phyloP scores from a whole-genome alignment of 30 jellyfish, hydroid and myxozoan genomes.

The Aurelia sp. region DNA sequence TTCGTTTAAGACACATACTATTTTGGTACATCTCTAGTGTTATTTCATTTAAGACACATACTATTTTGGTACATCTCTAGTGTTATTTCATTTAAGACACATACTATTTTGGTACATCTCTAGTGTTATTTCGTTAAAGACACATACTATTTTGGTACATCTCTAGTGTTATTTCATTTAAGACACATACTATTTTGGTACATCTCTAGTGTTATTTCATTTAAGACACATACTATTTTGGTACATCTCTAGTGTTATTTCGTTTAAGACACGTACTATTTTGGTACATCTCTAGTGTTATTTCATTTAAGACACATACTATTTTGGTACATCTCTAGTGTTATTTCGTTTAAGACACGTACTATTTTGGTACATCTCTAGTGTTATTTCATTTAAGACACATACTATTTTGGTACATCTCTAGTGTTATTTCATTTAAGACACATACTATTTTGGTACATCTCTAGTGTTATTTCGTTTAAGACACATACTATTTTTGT shows the following conservation, averaged over 20 bases:
- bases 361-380: constrained; percentile 32
- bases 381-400: constrained; percentile 75
- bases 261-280: constrained; percentile 65
- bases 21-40: too few species aligned
- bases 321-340: too few species aligned
- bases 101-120: constrained; percentile 39
- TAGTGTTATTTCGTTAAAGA: constrained; percentile 75
- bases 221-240: constrained; percentile 55
- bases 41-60: constrained; percentile 70
- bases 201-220: constrained; percentile 79
- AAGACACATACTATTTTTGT: constrained; percentile 60
- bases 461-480: constrained; percentile 76
- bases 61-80: too few species aligned
- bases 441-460: constrained; percentile 49
- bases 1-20: constrained; percentile 69
- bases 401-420: constrained; percentile 39
- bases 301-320: constrained; percentile 67
- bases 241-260: too few species aligned
- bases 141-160: constrained; percentile 45
- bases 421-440: constrained; percentile 75
- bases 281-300: too few species aligned
- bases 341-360: constrained; percentile 68
- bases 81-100: constrained; percentile 74
- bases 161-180: constrained; percentile 75
- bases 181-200: constrained; percentile 52